A percentile compares a stretch with the other conserved stretches of the same genome.
phyloP scores from a whole-genome alignment of 2,888 invertebrate genomes.

The Iselma pallidipennis region DNA sequence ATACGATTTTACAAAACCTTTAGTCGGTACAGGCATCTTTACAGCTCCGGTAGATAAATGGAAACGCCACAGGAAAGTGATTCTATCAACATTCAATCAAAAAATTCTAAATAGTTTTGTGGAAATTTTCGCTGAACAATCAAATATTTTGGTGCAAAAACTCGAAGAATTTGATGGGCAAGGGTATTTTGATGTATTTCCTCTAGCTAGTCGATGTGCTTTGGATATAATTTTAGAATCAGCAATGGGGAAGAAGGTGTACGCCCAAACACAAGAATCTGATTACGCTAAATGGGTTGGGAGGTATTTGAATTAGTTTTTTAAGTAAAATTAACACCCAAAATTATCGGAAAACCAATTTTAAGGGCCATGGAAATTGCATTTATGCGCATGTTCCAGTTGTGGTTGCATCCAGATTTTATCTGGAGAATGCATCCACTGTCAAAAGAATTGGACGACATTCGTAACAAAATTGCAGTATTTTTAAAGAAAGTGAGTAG shows the following conservation, averaged over 20 bases:
- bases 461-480: background rate
- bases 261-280: constrained; percentile 60
- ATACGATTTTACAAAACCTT: constrained; percentile 33
- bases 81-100: constrained; percentile 68
- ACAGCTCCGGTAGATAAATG: constrained; percentile 55
- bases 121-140: constrained; percentile 64
- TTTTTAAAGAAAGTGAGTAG: background rate
- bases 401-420: background rate
- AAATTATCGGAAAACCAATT: background rate
- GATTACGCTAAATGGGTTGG: constrained; percentile 47
- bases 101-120: constrained; percentile 65
- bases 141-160: constrained; percentile 57
- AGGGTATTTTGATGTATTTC: constrained; percentile 59
- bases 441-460: background rate
- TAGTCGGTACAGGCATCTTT: constrained; percentile 38
- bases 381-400: background rate
- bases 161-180: constrained; percentile 52
- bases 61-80: constrained; percentile 62
- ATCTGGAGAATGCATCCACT: background rate
- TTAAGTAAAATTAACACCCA: background rate
- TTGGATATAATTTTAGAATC: constrained; percentile 68
- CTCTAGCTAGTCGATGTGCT: constrained; percentile 61
- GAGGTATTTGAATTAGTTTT: constrained; percentile 34
- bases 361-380: constrained; percentile 1
- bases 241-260: constrained; percentile 68